Evolutionary conservation across 2,113 vertebrate species (phyloP).

Genomic region (Struthio camelus): DNA sequence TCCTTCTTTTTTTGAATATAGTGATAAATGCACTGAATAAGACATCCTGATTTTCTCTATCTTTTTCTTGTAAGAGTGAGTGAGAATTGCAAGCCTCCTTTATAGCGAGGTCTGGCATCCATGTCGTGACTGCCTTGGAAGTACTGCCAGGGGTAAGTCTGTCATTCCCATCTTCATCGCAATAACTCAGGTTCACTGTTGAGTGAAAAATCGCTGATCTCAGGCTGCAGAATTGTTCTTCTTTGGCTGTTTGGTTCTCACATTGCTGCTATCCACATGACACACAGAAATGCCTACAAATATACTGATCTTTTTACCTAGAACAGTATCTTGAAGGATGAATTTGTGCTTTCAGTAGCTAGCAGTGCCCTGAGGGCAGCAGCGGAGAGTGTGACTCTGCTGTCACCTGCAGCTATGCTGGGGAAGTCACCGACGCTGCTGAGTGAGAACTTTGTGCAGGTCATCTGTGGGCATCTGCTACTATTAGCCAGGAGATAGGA

Average conservation of each 20-base stretch:
- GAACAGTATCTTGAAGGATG: not conserved
- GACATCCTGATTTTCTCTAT: not conserved
- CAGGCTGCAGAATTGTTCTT: not conserved
- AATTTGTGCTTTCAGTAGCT: not conserved
- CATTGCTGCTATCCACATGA: not conserved
- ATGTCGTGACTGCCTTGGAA: not conserved
- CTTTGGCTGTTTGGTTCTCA: not conserved
- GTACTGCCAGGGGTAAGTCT: not conserved
- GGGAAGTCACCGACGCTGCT: too few species aligned
- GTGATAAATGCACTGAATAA: not conserved
- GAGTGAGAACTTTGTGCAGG: not conserved
- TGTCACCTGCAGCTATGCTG: not conserved
- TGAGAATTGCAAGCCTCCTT: not conserved
- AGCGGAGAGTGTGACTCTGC: too few species aligned
- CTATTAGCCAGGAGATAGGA: too few species aligned
- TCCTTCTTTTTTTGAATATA: not conserved
- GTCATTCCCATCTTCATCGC: not conserved
- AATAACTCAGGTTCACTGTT: not conserved
- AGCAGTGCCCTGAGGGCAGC: too few species aligned
- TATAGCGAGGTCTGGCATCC: not conserved
- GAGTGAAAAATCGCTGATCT: not conserved
- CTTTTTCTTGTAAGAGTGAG: not conserved
- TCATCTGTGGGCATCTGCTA: not conserved
- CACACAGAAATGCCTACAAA: not conserved
- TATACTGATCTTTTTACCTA: not conserved